phyloP scores from a whole-genome alignment of 2,888 invertebrate species.

The Chorisops tibialis region DNA sequence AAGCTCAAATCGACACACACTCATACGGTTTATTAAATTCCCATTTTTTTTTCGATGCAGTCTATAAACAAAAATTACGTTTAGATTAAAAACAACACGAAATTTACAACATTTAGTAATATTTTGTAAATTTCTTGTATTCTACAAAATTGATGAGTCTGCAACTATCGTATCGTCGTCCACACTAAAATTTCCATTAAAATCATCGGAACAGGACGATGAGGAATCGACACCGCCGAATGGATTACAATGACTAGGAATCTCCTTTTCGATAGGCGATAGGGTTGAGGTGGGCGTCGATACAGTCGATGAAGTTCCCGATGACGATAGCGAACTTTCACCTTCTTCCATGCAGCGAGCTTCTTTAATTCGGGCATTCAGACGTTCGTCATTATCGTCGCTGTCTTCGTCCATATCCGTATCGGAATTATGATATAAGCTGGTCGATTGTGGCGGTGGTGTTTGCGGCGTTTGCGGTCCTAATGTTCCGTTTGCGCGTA shows the following conservation, averaged over 20 bases:
- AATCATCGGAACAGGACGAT: constrained; percentile 4
- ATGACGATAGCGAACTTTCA: constrained; percentile 29
- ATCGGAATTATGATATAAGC: constrained; percentile 29
- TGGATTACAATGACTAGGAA: constrained; percentile 14
- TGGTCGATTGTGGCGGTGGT: constrained; percentile 22
- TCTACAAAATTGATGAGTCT: no score
- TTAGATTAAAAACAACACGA: no score
- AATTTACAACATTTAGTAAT: no score
- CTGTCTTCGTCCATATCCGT: constrained; percentile 37
- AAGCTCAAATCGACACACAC: no score
- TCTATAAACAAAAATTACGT: no score
- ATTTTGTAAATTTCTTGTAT: no score
- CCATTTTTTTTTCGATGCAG: no score
- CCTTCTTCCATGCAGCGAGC: constrained; percentile 25
- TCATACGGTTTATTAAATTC: no score
- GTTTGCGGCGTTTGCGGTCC: constrained; percentile 38
- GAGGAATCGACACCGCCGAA: background rate
- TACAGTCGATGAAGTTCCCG: constrained; percentile 28
- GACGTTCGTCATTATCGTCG: constrained; percentile 37
- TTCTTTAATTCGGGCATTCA: constrained; percentile 30
- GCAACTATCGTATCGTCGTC: background rate
- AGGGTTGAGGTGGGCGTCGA: constrained; percentile 12
- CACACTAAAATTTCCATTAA: constrained; percentile 13
- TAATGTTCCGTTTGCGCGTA: constrained; percentile 53
- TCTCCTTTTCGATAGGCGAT: constrained; percentile 13